These are phyloP conservation scores for Bolinopsis microptera DNA, from an alignment of 37 sponge, comb jelly and placozoan species.

Conservation along the genomic window DNA sequence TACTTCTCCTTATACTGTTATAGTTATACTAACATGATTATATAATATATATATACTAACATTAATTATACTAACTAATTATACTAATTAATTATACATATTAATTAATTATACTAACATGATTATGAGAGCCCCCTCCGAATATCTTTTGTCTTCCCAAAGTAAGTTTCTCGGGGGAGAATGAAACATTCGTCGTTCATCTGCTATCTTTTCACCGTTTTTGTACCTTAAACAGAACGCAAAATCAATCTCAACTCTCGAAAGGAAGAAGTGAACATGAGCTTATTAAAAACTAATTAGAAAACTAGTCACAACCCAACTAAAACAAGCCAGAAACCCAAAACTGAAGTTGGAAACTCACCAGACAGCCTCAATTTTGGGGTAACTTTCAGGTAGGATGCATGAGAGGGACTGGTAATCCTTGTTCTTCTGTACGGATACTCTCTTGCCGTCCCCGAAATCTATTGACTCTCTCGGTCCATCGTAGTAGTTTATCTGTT, in stretches of 20 bases:
- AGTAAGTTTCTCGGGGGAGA: not conserved
- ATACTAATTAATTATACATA: no score
- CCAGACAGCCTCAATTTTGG: not conserved
- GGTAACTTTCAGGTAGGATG: not conserved
- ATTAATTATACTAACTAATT: no score
- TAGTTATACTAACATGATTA: no score
- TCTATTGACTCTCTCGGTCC: not conserved
- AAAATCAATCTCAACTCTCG: no score
- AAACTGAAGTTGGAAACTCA: no score
- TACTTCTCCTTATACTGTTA: no score
- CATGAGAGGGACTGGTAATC: not conserved
- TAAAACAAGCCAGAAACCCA: no score
- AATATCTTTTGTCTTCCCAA: not conserved
- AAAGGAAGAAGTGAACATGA: no score
- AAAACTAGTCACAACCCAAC: no score
- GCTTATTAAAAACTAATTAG: no score
- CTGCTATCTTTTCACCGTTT: not conserved
- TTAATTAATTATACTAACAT: slow-evolving; percentile 4
- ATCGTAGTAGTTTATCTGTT: not conserved
- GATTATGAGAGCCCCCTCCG: slow-evolving; percentile 24
- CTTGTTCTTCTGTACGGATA: slow-evolving; percentile 21
- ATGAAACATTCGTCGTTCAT: not conserved
- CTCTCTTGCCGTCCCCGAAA: not conserved
- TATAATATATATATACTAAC: no score
- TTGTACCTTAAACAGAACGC: no score